Evolutionary conservation across 92 coral and sea anemone species (phyloP).

Genomic region (Palythoa heliodiscus): DNA sequence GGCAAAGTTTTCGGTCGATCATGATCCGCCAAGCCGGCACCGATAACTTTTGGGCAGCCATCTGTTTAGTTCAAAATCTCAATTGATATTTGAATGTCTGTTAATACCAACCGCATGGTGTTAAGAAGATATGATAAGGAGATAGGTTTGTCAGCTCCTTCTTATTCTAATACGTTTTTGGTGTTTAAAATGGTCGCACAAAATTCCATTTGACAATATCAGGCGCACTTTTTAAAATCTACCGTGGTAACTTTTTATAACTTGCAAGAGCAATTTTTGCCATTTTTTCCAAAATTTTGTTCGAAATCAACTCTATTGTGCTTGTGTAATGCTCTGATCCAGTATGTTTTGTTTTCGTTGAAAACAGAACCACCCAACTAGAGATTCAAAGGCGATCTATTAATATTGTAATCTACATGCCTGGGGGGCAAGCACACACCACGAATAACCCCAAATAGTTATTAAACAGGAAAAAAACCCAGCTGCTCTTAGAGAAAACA

Average conservation of each 20-base stretch:
- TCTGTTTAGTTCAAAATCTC: not conserved
- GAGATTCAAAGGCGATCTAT: constrained; percentile 41
- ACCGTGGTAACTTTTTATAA: too few relatives aligned
- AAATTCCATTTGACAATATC: not conserved
- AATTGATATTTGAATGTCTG: not conserved
- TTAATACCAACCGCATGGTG: constrained; percentile 24
- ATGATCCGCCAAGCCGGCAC: constrained; percentile 18
- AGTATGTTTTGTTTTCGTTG: constrained; percentile 38
- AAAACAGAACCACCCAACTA: constrained; percentile 24
- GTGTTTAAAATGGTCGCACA: not conserved
- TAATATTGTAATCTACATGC: constrained; percentile 51
- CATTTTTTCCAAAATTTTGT: not conserved
- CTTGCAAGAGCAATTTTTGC: not conserved
- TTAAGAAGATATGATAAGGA: constrained; percentile 4
- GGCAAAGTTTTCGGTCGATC: not conserved
- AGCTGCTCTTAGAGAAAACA: constrained; percentile 41
- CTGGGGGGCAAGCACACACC: constrained; percentile 48
- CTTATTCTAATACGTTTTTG: not conserved
- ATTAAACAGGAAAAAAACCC: constrained; percentile 40
- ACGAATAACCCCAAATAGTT: constrained; percentile 43
- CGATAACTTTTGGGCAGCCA: not conserved
- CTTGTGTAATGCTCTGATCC: not conserved
- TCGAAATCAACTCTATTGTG: constrained; percentile 20
- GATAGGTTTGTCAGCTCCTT: not conserved
- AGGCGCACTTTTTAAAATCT: not conserved